Base-by-base conservation (phyloP, 2,113 vertebrate species). In the Lampris incognitus region DNA sequence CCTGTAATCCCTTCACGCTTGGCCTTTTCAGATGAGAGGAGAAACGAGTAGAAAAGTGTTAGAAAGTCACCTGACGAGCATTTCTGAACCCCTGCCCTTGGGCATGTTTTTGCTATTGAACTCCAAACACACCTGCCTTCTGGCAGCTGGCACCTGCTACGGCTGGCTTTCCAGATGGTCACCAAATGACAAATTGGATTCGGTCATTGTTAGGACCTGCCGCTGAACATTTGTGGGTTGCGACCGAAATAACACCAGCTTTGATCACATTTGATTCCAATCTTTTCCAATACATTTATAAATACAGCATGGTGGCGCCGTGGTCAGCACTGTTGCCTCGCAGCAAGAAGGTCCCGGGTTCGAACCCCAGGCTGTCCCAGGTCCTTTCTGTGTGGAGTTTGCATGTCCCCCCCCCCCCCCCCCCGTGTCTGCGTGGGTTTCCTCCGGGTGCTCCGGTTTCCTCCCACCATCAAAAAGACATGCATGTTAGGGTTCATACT, bases 1-100 rank as follows among this genome's bases (percentile, higher is more conserved):
- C 62, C 70, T 71, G 49, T 85, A 69, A 89, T 87, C 76, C 72
- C 65, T 79, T 88, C 69, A 79, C 39, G 54, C 74, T 84, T 76
- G 57, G 65, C 74, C 61, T 71, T 89, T 70, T 82, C 13, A 76
- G 24, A 80, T 60, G 63, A 72, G 63, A 66, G 85, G 75, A 62
- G 48, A 83, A 72, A 80, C 61, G 56, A 84, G 72, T 66, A 9
- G 55, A 63, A 76, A 75, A 78, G 69, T 76, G 69, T 69, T 62
- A 66, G 55, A 84, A 84, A 74, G 74, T 50, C 76, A 82, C 55
- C 72, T 76, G 58, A 69, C 52, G 55, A 79, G 63, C 37, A 60
- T 59, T 70, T 78, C 72, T 58, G 24, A 60, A 81, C 76, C 42
- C 73, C 52, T 67, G 41, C 78, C 66, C 72, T 79, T 39, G 69